These are phyloP conservation scores for Conopomorpha cramerella DNA, from an alignment of 1,140 invertebrate species.

Conservation along the genomic window DNA sequence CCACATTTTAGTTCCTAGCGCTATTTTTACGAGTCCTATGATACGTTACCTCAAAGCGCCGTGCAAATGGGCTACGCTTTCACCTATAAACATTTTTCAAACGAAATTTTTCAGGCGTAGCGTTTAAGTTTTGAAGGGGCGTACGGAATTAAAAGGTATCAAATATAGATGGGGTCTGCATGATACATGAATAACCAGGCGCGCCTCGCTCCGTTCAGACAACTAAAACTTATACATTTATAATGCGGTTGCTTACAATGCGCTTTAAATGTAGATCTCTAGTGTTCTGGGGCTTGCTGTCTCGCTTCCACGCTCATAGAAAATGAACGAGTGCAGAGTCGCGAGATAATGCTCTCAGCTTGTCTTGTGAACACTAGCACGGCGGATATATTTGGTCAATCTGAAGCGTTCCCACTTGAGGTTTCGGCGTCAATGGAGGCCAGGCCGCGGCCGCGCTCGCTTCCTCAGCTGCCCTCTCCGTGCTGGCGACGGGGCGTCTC, in stretches of 20 bases:
- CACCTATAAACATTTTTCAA: too few relatives aligned
- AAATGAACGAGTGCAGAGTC: conserved; percentile 38
- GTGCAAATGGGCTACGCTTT: too few relatives aligned
- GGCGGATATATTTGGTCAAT: too few relatives aligned
- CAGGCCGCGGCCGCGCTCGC: too few relatives aligned
- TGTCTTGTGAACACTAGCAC: too few relatives aligned
- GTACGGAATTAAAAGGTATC: conserved; percentile 55
- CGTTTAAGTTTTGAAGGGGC: conserved; percentile 35
- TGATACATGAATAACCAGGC: conserved; percentile 47
- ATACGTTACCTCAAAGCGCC: too few relatives aligned
- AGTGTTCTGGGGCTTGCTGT: conserved; percentile 21
- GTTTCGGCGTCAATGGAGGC: too few relatives aligned
- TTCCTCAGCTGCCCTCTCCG: too few relatives aligned
- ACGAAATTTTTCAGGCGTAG: conserved; percentile 22
- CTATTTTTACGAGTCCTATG: too few relatives aligned
- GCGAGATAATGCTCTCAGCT: conserved; percentile 23
- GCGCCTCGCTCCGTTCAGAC: conserved; percentile 40
- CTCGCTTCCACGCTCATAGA: conserved; percentile 31
- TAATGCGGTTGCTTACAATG: conserved; percentile 58
- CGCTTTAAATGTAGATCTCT: conserved; percentile 58
- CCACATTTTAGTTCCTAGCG: too few relatives aligned
- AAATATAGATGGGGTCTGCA: conserved; percentile 54
- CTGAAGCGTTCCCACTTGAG: too few relatives aligned
- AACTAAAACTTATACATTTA: conserved; percentile 58
- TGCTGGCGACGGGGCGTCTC: too few relatives aligned